These are phyloP conservation scores for Hirtodrosophila confusa DNA, from an alignment of 2,888 invertebrate genomes.

Conservation along the genomic window DNA sequence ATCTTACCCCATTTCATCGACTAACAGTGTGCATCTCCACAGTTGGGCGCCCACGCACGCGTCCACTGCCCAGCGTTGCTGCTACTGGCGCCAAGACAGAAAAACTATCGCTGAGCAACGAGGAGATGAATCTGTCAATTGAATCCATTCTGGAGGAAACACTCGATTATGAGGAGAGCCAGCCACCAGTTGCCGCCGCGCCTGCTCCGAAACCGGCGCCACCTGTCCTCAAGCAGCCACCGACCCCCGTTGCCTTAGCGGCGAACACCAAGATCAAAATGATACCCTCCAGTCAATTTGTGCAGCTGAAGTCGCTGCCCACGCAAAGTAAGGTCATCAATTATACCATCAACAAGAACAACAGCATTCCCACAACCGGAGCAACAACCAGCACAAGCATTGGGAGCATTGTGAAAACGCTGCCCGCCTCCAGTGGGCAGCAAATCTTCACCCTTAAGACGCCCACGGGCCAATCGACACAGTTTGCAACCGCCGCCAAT, in stretches of 20 bases:
- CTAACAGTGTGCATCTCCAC: conserved; percentile 64
- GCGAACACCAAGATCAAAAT: conserved; percentile 82
- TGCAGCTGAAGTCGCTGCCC: conserved; percentile 81
- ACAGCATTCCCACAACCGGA: conserved; percentile 26
- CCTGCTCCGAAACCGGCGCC: conserved; percentile 13
- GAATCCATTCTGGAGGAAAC: conserved; percentile 82
- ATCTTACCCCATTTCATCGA: conserved; percentile 46
- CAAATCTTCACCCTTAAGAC: conserved; percentile 82
- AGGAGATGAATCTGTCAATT: conserved; percentile 83
- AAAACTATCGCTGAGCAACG: conserved; percentile 65
- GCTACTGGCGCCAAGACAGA: conserved; percentile 25
- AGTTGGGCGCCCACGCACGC: conserved; percentile 85
- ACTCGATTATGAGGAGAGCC: conserved; percentile 67
- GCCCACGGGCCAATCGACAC: conserved; percentile 74
- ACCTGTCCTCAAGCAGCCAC: conserved; percentile 33
- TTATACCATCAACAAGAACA: conserved; percentile 80
- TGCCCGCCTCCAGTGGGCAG: conserved; percentile 62
- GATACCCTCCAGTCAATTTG: conserved; percentile 83
- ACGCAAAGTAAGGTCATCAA: conserved; percentile 80
- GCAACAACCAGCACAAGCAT: conserved; percentile 53
- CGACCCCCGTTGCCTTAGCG: conserved; percentile 50
- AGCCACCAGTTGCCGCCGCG: conserved; percentile 21
- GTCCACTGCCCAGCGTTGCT: conserved; percentile 71
- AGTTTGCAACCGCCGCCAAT: conserved; percentile 70
- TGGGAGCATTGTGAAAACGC: conserved; percentile 78